phyloP scores from a whole-genome alignment of 2,113 vertebrate genomes.

The Erythrocercus mccallii region DNA sequence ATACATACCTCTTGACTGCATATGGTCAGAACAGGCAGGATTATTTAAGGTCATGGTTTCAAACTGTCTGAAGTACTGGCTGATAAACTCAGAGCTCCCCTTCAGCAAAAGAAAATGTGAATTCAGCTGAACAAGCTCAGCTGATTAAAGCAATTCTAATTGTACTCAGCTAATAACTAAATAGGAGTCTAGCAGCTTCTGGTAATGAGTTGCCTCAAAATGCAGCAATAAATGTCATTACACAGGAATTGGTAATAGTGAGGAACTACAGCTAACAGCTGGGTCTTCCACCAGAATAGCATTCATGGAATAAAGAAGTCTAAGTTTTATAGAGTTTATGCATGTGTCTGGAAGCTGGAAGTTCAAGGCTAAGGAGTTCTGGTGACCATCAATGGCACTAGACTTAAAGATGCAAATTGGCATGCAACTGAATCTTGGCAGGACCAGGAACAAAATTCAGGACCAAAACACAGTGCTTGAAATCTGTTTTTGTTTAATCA shows the following conservation, averaged over 20 bases:
- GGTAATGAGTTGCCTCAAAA: conserved; percentile 41
- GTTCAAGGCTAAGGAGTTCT: background rate
- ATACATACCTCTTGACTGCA: background rate
- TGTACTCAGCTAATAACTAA: conserved; percentile 54
- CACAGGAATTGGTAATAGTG: background rate
- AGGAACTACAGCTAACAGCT: background rate
- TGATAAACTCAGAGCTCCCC: background rate
- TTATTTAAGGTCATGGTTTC: conserved; percentile 27
- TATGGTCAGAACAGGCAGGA: background rate
- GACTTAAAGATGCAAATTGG: background rate
- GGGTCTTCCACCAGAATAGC: background rate
- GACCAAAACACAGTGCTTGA: background rate
- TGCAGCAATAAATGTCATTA: conserved; percentile 44
- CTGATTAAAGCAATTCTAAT: conserved; percentile 51
- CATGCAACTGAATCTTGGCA: background rate
- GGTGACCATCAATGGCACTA: background rate
- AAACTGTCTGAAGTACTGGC: background rate
- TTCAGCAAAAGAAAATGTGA: conserved; percentile 43
- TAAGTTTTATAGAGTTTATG: background rate
- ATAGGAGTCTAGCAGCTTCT: conserved; percentile 39
- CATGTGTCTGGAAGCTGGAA: background rate
- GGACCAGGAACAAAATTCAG: background rate
- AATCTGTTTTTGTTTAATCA: background rate
- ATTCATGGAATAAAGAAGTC: background rate
- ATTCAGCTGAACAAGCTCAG: conserved; percentile 35